phyloP scores from a whole-genome alignment of 1,140 invertebrate genomes.

The Polypedilum vanderplanki region DNA sequence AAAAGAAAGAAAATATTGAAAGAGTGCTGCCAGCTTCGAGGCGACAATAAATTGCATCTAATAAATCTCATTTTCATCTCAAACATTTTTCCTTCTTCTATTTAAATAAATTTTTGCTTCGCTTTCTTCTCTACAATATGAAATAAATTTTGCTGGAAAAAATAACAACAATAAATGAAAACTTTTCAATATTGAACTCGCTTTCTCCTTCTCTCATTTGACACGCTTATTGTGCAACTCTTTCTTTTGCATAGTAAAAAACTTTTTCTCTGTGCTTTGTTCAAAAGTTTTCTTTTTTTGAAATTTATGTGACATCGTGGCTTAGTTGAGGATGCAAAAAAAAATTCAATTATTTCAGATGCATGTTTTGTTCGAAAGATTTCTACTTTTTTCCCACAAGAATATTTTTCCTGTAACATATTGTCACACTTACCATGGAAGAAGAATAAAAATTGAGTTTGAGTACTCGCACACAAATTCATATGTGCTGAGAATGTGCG shows the following conservation, averaged over 20 bases:
- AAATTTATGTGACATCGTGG: not conserved
- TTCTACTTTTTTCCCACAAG: not conserved
- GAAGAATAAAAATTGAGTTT: not conserved
- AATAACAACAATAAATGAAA: not conserved
- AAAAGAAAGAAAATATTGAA: conserved; percentile 21
- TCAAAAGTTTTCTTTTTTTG: not conserved
- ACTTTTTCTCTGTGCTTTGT: not conserved
- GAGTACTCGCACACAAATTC: not conserved
- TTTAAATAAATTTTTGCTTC: not conserved
- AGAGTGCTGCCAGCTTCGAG: not conserved
- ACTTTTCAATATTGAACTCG: conserved; percentile 16
- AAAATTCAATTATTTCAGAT: conserved; percentile 20
- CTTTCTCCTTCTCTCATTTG: not conserved
- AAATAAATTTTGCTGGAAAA: not conserved
- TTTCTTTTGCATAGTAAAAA: not conserved
- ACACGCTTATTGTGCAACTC: not conserved
- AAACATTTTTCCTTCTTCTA: not conserved
- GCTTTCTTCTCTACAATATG: too few species aligned
- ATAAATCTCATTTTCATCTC: conserved; percentile 26
- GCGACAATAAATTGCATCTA: conserved; percentile 28
- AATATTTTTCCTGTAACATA: conserved; percentile 5
- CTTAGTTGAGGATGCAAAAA: conserved; percentile 5
- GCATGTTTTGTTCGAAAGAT: not conserved
- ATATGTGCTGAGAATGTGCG: not conserved
- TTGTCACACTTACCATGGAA: not conserved